phyloP scores from a whole-genome alignment of 1,140 invertebrate species.

The Dolichoris vasculosae region DNA sequence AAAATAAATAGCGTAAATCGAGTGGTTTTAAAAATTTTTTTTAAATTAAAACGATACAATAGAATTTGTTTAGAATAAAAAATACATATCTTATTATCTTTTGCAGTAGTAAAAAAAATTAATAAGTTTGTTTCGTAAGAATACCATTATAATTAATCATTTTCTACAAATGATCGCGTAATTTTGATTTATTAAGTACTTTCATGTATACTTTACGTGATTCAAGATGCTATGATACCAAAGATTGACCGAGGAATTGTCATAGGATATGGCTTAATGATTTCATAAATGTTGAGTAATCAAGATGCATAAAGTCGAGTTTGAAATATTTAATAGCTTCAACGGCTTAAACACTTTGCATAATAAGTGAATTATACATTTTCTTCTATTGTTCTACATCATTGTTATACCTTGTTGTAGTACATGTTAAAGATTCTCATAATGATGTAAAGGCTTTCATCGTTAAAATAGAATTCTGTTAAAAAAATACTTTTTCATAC shows the following conservation, averaged over 20 bases:
- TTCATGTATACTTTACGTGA: conserved; percentile 69
- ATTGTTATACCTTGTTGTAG: neutral
- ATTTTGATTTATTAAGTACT: neutral
- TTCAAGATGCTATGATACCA: conserved; percentile 64
- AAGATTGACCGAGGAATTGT: conserved; percentile 42
- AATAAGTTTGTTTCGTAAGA: neutral
- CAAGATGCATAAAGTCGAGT: conserved; percentile 7
- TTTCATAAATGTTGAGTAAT: conserved; percentile 41
- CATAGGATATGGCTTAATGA: conserved; percentile 29
- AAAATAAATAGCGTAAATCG: neutral
- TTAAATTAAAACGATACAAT: neutral
- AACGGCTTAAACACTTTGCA: conserved; percentile 30
- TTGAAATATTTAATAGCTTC: conserved; percentile 25
- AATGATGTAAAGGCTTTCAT: neutral
- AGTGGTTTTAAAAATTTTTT: neutral
- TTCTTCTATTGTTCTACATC: neutral
- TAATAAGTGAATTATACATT: conserved; percentile 25
- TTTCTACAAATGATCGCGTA: neutral
- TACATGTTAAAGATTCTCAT: neutral
- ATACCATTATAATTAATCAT: neutral
- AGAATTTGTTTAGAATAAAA: neutral
- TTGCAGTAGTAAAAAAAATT: neutral
- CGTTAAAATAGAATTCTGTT: neutral
- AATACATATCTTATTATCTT: neutral
- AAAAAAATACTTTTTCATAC: neutral